Conservation (phyloP, 2,888 invertebrate species). For the Graphium colonna region DNA sequence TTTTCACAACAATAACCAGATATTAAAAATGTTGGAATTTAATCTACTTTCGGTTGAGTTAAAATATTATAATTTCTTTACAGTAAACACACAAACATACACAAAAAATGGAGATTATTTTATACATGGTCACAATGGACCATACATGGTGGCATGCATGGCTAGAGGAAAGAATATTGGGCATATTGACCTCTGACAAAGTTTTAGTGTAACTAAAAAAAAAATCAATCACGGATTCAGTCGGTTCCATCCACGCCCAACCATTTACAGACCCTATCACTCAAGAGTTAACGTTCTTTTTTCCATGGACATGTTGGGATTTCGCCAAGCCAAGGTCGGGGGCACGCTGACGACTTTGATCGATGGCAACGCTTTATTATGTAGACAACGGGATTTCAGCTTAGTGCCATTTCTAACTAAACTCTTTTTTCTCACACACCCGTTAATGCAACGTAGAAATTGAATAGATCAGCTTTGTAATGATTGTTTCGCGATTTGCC, state of each 20-base stretch:
- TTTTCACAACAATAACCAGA: too few species aligned
- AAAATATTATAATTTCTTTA: too few species aligned
- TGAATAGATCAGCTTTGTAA: slow-evolving; percentile 14
- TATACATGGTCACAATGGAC: too few species aligned
- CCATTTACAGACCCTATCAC: slow-evolving; percentile 34
- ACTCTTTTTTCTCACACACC: slow-evolving; percentile 8
- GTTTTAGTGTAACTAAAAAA: not conserved
- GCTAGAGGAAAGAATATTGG: too few species aligned
- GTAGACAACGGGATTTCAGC: slow-evolving; percentile 21
- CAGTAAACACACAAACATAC: too few species aligned
- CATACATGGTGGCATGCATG: too few species aligned
- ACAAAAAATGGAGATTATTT: too few species aligned
- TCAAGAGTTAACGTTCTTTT: slow-evolving; percentile 39
- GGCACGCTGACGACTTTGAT: slow-evolving; percentile 45
- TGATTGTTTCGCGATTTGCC: slow-evolving; percentile 20
- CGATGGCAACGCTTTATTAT: slow-evolving; percentile 43
- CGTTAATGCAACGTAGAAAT: slow-evolving; percentile 6
- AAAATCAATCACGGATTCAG: not conserved
- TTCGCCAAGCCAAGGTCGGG: slow-evolving; percentile 33
- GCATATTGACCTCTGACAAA: not conserved
- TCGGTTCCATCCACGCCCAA: not conserved
- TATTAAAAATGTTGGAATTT: too few species aligned
- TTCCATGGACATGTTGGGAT: slow-evolving; percentile 37
- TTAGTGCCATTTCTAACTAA: not conserved
- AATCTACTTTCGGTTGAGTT: too few species aligned